These are phyloP conservation scores for Eptesicus fuscus DNA, from an alignment of 2,113 vertebrate genomes.

Conservation along the genomic window DNA sequence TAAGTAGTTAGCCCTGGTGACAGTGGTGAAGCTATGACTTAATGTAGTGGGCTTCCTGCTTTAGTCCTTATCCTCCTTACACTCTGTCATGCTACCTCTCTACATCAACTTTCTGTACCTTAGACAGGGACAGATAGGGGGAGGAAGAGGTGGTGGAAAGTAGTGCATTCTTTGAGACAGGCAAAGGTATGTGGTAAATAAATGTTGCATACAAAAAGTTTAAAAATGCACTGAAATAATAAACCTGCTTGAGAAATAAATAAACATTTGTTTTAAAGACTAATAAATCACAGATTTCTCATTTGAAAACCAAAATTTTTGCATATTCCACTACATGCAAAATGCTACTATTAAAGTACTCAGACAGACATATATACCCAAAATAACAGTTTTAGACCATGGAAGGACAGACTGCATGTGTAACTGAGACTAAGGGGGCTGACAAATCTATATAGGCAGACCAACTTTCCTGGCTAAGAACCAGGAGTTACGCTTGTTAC, in stretches of 20 bases:
- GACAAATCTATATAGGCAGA: constrained; percentile 79
- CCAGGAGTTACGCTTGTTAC: constrained; percentile 96
- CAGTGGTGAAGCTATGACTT: background rate
- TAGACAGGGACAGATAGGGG: background rate
- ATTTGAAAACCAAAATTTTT: constrained; percentile 20
- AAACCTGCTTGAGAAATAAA: background rate
- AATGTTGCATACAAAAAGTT: background rate
- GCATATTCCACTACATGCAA: constrained; percentile 20
- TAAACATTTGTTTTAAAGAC: background rate
- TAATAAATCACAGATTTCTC: background rate
- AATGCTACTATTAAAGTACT: constrained; percentile 27
- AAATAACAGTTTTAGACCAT: constrained; percentile 34
- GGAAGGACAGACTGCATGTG: constrained; percentile 63
- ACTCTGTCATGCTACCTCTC: background rate
- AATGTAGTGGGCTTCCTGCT: background rate
- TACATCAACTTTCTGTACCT: background rate
- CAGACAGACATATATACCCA: constrained; percentile 51
- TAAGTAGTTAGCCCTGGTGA: background rate
- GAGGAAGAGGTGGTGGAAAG: background rate
- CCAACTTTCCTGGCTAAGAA: constrained; percentile 83
- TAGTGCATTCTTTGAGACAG: background rate
- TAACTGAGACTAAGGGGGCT: constrained; percentile 69
- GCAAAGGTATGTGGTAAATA: background rate
- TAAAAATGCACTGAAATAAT: background rate
- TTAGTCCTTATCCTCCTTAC: background rate